Evolutionary conservation across 2,888 invertebrate genomes (phyloP), one percentile per base, ranked within the genome.

Genomic region (Heliconius sara): DNA sequence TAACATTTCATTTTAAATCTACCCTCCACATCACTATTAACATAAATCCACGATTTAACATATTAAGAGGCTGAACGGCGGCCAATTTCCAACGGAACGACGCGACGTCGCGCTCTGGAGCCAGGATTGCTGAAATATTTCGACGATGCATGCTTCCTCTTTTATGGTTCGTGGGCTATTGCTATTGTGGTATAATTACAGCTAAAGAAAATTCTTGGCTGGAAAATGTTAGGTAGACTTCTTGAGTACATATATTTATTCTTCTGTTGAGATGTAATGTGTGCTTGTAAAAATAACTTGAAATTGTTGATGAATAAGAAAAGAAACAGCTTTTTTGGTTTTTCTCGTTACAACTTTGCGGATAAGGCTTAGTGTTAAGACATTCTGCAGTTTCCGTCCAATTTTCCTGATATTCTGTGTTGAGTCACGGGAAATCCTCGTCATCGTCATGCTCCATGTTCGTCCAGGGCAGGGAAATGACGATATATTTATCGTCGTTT

Each of bases 111-210:
- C 84, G 83, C 79, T 80, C 86, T 86, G 79, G 71, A 85, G 91
- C 91, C 90, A 91, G 39, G 91, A 85, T 90, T 90, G 88, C 85
- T 89, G 89, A 91, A 85, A 88, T 88, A 90, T 86, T 85, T n/a
- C 34, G 57, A 3, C n/a, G 22, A 22, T 57, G 34, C 60, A 25
- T 9, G 16, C 27, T 52, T 52, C 19, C 52, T 27, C 74, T 43
- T 16, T 70, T 76, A 52, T 75, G 30, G 43, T 39, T 71, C 47
- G 43, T 60, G 60, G 22, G 3, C n/a, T 71, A 43, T 43, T 27
- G 60, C 34, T 16, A 63, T 27, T 52, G 52, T 72, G n/a, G n/a
- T 13, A 57, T 72, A 68, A 68, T 43, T 43, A 68, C n/a, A 43
- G 43, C n/a, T 43, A n/a, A 12, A 43, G 39, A 6, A 25, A 43